Percentiles rank a stretch among this genome's conserved stretches.
Conservation (phyloP, 2,113 vertebrate species). For the Myrmecophaga tridactyla region DNA sequence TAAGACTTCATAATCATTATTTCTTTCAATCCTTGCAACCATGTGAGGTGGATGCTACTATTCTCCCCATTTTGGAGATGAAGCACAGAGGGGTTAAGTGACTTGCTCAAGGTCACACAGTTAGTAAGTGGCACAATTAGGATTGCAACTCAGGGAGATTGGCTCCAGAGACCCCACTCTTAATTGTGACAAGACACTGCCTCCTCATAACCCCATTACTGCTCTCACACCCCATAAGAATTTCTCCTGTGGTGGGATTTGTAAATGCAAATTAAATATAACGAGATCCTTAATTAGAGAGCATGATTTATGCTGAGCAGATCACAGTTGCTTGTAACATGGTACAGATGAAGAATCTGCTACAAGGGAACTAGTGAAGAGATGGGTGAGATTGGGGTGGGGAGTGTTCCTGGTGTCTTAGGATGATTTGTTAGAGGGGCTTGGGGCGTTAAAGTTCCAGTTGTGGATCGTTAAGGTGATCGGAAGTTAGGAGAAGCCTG, state of each 20-base stretch:
- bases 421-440: background rate
- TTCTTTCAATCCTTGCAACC: background rate
- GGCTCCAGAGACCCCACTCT: background rate
- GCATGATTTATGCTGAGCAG: slow-evolving; percentile 28
- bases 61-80: background rate
- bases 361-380: background rate
- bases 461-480: background rate
- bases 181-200: background rate
- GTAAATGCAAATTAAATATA: slow-evolving; percentile 63
- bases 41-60: background rate
- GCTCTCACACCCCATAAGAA: background rate
- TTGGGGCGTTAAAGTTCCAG: background rate
- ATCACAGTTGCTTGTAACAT: background rate
- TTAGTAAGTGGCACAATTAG: background rate
- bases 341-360: background rate
- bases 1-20: background rate
- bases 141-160: background rate
- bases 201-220: background rate
- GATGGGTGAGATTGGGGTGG: background rate
- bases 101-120: background rate
- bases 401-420: background rate
- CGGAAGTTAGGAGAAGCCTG: slow-evolving; percentile 2
- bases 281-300: slow-evolving; percentile 62
- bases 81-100: background rate
- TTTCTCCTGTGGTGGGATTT: slow-evolving; percentile 44